phyloP scores from a whole-genome alignment of 2,797 vertebrate genomes.

The Lateolabrax maculatus region DNA sequence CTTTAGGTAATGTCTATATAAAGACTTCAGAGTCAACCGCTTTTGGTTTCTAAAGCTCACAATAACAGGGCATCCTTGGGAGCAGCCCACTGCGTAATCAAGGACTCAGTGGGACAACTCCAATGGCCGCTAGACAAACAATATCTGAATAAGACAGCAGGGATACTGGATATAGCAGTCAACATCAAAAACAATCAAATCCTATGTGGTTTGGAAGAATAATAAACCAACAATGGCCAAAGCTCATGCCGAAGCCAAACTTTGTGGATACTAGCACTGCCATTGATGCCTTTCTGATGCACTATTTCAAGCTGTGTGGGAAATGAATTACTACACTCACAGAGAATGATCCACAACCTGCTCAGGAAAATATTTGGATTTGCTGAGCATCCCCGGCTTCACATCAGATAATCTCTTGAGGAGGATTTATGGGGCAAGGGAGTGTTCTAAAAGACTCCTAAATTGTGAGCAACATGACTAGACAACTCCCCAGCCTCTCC shows the following conservation, averaged over 20 bases:
- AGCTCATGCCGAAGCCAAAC: constrained; percentile 67
- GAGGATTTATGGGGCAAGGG: constrained; percentile 85
- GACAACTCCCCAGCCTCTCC: constrained; percentile 82
- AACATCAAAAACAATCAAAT: constrained; percentile 75
- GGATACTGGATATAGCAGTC: constrained; percentile 70
- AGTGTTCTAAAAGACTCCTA: constrained; percentile 85
- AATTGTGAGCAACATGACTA: constrained; percentile 85
- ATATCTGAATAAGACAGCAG: constrained; percentile 72
- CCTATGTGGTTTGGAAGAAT: constrained; percentile 72
- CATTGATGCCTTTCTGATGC: constrained; percentile 75
- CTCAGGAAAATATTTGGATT: constrained; percentile 87
- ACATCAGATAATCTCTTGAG: constrained; percentile 85
- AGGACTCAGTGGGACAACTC: constrained; percentile 67
- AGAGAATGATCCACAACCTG: constrained; percentile 84
- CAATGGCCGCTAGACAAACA: constrained; percentile 75
- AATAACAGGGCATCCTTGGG: constrained; percentile 68
- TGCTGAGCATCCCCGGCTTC: constrained; percentile 81
- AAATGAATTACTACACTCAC: constrained; percentile 78
- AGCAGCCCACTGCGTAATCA: constrained; percentile 69
- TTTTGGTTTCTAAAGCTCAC: constrained; percentile 61
- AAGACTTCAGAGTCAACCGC: constrained; percentile 36
- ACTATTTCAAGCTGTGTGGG: constrained; percentile 74
- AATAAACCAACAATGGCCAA: constrained; percentile 77
- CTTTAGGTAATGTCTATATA: constrained; percentile 58
- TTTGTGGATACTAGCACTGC: constrained; percentile 70